Conservation (phyloP, 2,888 invertebrate species). For the Norana najaformis region DNA sequence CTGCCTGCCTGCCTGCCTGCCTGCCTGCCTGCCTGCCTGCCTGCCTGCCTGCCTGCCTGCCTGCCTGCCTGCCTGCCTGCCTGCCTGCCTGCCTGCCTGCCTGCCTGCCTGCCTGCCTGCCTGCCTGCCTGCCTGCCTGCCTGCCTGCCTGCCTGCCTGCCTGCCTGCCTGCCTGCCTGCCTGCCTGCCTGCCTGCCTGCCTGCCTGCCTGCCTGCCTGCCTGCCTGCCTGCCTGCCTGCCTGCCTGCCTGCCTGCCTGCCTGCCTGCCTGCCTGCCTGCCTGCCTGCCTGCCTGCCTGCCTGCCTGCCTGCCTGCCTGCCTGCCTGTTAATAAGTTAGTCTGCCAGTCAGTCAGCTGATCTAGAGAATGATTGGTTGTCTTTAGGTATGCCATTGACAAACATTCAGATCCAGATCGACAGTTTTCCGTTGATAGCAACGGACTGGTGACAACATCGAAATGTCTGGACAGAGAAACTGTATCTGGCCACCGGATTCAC, state of each 20-base stretch:
- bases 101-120: too few relatives aligned
- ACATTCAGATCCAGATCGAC: constrained; percentile 48
- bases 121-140: too few relatives aligned
- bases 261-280: too few relatives aligned
- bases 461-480: constrained; percentile 43
- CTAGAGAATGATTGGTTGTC: background rate
- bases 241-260: too few relatives aligned
- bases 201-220: too few relatives aligned
- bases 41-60: background rate
- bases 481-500: constrained; percentile 42
- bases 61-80: too few relatives aligned
- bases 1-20: background rate
- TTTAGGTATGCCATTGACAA: constrained; percentile 54
- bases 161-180: background rate
- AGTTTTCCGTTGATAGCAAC: constrained; percentile 49
- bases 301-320: background rate
- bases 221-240: too few relatives aligned
- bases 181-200: too few relatives aligned
- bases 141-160: background rate
- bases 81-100: too few relatives aligned
- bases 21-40: background rate
- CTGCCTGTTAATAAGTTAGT: background rate
- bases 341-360: background rate
- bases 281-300: too few relatives aligned
- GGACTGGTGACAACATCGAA: constrained; percentile 42